These are phyloP conservation scores for Macroramphosus scolopax DNA, from an alignment of 2,797 vertebrate species.

Conservation along the genomic window DNA sequence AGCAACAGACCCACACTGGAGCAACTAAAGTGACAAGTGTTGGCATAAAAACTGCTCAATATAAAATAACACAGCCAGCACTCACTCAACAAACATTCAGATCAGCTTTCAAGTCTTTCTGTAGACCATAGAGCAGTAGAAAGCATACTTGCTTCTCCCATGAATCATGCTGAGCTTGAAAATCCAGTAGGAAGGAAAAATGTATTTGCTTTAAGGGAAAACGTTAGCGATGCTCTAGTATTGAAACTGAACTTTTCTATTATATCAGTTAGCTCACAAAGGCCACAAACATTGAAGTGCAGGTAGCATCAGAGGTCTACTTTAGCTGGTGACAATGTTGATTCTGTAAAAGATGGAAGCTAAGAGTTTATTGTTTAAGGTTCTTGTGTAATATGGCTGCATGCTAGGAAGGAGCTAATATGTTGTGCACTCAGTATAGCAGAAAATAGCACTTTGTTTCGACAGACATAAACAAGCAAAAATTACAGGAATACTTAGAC, in stretches of 20 bases:
- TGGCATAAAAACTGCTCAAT: slow-evolving; percentile 26
- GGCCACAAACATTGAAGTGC: no score
- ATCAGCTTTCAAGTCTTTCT: slow-evolving; percentile 33
- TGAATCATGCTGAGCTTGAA: slow-evolving; percentile 19
- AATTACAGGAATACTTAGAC: slow-evolving; percentile 74
- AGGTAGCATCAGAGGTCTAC: no score
- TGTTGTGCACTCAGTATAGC: slow-evolving; percentile 18
- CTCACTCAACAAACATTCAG: slow-evolving; percentile 32
- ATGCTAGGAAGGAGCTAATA: not conserved
- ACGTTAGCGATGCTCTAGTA: no score
- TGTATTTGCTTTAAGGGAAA: no score
- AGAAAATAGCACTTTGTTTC: slow-evolving; percentile 69
- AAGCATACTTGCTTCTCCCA: slow-evolving; percentile 26
- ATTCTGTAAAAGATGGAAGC: not conserved
- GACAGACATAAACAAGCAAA: slow-evolving; percentile 63
- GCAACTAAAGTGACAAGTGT: slow-evolving; percentile 29
- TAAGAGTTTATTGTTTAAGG: not conserved
- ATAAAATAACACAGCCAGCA: slow-evolving; percentile 12
- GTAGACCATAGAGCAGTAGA: slow-evolving; percentile 21
- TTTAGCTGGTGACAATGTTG: not conserved
- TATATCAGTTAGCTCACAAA: not conserved
- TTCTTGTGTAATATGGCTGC: not conserved
- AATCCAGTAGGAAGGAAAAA: slow-evolving; percentile 16
- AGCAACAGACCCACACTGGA: not conserved
- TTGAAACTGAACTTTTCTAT: no score